These are phyloP conservation scores for Rhinogobius similis DNA, from an alignment of 2,113 vertebrate species.

Conservation along the genomic window DNA sequence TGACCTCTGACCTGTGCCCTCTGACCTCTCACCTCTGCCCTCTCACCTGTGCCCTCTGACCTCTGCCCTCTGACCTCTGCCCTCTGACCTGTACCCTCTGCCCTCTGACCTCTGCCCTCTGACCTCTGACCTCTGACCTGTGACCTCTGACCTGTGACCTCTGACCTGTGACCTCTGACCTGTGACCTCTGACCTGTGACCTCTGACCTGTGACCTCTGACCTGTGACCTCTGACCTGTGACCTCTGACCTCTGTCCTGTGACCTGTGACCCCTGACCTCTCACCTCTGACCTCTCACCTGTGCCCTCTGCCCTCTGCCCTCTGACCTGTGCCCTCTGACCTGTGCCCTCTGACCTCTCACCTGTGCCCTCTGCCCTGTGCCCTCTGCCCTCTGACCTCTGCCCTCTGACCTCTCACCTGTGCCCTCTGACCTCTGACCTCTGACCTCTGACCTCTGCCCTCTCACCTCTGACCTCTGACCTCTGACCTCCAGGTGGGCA, in stretches of 20 bases:
- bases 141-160: not conserved
- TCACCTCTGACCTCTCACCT: not conserved
- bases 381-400: not conserved
- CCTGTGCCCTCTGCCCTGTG: not conserved
- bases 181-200: not conserved
- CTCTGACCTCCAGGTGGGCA: constrained; percentile 79
- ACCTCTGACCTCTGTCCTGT: not conserved
- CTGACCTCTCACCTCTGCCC: not conserved
- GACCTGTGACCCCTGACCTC: too few species aligned
- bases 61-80: not conserved
- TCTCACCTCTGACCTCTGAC: not conserved
- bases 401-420: not conserved
- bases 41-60: too few species aligned
- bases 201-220: not conserved
- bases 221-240: not conserved
- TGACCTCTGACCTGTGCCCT: not conserved
- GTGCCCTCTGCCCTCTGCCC: too few species aligned
- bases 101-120: too few species aligned
- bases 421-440: not conserved
- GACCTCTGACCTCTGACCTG: too few species aligned
- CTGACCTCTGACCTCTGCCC: not conserved
- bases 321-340: not conserved
- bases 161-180: not conserved
- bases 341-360: too few species aligned
- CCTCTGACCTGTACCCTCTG: too few species aligned